Evolutionary conservation across 2,797 vertebrate species (phyloP), one percentile per base, ranked within the genome.

Genomic region (Hippopotamyrus pictus): DNA sequence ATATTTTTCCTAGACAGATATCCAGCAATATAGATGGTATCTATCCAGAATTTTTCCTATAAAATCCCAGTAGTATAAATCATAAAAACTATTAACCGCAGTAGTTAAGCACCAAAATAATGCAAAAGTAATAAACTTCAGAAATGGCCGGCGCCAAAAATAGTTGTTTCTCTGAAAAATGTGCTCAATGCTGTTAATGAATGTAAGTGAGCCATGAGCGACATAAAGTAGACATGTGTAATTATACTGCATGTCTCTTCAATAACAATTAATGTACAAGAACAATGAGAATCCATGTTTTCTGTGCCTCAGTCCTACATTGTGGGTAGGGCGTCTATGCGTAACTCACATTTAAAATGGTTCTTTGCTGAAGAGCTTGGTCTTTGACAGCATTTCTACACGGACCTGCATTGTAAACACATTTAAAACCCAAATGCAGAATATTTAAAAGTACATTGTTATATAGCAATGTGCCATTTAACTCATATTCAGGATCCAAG

Each of bases 201-300:
- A 82, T 3, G 3, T 46, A 3, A 79, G 37, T 41, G 73, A 82
- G 17, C 46, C 76, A 46, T n/a, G 19, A 46, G 41, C 41, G 19
- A 19, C 41, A 19, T n/a, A 41, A n/a, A 44, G 73, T 5, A 79
- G 37, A 17, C 37, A 2, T 82, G 73, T 44, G 73, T 79, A 44
- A 44, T 44, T 79, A 8, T 79, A 6, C 8, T 82, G 76, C 76
- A n/a, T 82, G 5, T 82, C 73, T 41, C 73, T 79, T 19, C 76
- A 44, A n/a, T 82, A 82, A 46, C 19, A 46, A 82, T 82, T 82
- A 82, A 82, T 82, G 76, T 46, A 22, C 37, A 82, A 44, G 37
- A 82, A 82, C 76, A 82, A 82, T 82, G 41, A 82, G 76, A 46
- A 9, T 46, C 37, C 76, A n/a, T 82, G 37, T 82, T 82, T 82